Evolutionary conservation across 2,888 invertebrate genomes (phyloP).

Genomic region (Tenthredo livida): DNA sequence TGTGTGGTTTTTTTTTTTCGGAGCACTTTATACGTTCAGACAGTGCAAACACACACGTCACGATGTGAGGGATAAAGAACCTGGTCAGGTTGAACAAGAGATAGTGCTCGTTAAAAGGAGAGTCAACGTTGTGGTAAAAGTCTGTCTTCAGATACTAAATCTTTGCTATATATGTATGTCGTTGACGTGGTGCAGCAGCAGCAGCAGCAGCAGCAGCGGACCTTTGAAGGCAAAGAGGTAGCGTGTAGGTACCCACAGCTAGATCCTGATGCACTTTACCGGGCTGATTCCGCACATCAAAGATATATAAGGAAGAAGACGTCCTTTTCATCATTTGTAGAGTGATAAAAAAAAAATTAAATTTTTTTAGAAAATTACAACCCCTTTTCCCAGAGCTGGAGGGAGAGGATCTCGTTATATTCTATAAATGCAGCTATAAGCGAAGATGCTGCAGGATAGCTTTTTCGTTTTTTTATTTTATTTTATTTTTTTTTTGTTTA

Average conservation of each 20-base stretch:
- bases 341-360: too few relatives aligned
- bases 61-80: too few relatives aligned
- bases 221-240: slow-evolving; percentile 23
- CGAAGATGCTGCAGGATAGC: too few relatives aligned
- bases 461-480: too few relatives aligned
- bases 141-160: slow-evolving; percentile 37
- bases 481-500: too few relatives aligned
- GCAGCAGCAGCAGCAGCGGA: too few relatives aligned
- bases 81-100: slow-evolving; percentile 23
- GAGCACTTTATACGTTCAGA: too few relatives aligned
- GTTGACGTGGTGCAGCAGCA: slow-evolving; percentile 7
- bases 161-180: not conserved
- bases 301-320: not conserved
- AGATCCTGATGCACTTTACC: slow-evolving; percentile 23
- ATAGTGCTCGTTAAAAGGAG: slow-evolving; percentile 39
- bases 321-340: not conserved
- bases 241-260: not conserved
- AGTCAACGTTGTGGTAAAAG: slow-evolving; percentile 42
- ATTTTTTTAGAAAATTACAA: too few relatives aligned
- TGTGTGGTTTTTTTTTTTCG: too few relatives aligned
- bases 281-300: not conserved
- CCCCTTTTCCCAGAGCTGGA: not conserved
- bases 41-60: not conserved
- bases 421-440: too few relatives aligned
- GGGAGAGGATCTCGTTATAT: too few relatives aligned